A percentile compares a stretch with the other conserved stretches of the same genome.
These are phyloP conservation scores for Muscina levida DNA, from an alignment of 2,888 invertebrate genomes.

Conservation along the genomic window DNA sequence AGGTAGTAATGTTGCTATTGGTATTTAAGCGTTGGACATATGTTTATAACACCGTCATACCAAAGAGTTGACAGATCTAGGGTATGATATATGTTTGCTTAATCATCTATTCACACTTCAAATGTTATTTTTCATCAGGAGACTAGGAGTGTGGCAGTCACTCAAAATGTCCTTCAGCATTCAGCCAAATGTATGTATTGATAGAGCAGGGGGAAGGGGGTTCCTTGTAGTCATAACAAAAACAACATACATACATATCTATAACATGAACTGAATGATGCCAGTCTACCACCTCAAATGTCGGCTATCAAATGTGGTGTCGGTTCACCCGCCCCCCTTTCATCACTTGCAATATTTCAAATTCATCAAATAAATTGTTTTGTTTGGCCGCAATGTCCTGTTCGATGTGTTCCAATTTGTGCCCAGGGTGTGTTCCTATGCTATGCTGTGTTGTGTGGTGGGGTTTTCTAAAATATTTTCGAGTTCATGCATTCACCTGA, in stretches of 20 bases:
- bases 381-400: constrained; percentile 60
- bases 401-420: constrained; percentile 39
- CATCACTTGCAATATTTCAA: constrained; percentile 4
- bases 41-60: not conserved
- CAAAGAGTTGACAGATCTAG: constrained; percentile 28
- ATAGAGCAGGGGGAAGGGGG: not conserved
- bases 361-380: constrained; percentile 56
- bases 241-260: constrained; percentile 28
- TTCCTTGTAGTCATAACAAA: too few relatives aligned
- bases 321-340: too few relatives aligned
- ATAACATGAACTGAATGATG: constrained; percentile 9
- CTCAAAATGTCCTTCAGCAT: not conserved
- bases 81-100: constrained; percentile 54
- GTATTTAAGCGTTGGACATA: too few relatives aligned
- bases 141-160: not conserved
- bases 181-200: not conserved
- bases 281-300: too few relatives aligned
- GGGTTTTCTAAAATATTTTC: not conserved
- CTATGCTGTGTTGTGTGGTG: not conserved
- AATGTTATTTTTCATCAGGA: constrained; percentile 59
- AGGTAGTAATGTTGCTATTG: not conserved
- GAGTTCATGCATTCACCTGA: constrained; percentile 11
- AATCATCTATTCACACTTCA: constrained; percentile 64
- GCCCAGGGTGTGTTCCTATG: not conserved
- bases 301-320: too few relatives aligned